Base-by-base conservation (phyloP, 2,113 vertebrate genomes). In the Steatornis caripensis region DNA sequence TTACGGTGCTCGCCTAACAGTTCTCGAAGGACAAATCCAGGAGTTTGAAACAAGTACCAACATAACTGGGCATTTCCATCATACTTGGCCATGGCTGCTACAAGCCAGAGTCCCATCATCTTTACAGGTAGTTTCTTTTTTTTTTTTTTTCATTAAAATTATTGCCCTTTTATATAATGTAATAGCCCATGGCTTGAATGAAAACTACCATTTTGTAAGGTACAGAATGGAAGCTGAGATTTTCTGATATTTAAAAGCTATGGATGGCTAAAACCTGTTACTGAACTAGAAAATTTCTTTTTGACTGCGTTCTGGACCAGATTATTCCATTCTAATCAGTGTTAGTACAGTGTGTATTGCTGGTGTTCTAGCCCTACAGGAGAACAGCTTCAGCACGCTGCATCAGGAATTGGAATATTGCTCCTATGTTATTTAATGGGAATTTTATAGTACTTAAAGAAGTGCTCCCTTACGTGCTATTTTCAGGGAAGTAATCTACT, bases 41-140 rank as follows among this genome's bases (percentile, higher is more conserved):
- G 87, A 77, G 46, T 81, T 87, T 74, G 95, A 95, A 57, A 58
- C 75, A 75, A 94, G 39, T 36, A 97, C 95, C 71, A 98, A 98
- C 75, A 37, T 98, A 57, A 97, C 86, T 66, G 98, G 96, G 65
- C 93, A 36, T 51, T 68, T 98, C 61, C 97, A 96, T 90, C 98
- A 98, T 81, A 98, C 94, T 66, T 98, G 97, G 96, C 54, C 97
- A 3, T 98, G 97, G 98, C 91, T 98, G 26, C 95, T 97, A 36
- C 84, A 96, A 69, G 93, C 69, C 58, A 94, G 97, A 70, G 54
- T 98, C 36, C 98, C 98, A 45, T 86, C 83, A 46, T 96, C 88
- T 37, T 61, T 98, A 29, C 97, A 98, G 98, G 98, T 98, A 91
- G 29, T 12, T 75, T 62, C 2, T 19, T 26, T 21, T 15, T 24